Conservation (phyloP, 2,113 vertebrate species). For the Taurulus bubalis region DNA sequence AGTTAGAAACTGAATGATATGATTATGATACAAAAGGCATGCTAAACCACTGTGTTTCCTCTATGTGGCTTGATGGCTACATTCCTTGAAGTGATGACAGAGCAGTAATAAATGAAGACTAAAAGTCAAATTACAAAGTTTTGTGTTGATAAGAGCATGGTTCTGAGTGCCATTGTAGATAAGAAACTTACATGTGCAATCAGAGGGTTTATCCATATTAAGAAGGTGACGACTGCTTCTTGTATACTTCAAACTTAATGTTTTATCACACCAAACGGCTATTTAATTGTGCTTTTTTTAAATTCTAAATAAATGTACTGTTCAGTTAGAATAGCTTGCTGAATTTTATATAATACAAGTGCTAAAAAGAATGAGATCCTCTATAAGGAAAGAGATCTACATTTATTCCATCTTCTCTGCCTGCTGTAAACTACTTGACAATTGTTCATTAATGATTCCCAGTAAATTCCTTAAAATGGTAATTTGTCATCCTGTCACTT, state of each 20-base stretch:
- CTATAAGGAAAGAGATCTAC: slow-evolving; percentile 92
- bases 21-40: slow-evolving; percentile 2
- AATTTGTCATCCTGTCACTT: slow-evolving; percentile 99
- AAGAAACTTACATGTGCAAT: slow-evolving; percentile 89
- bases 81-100: slow-evolving; percentile 5
- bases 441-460: slow-evolving; percentile 99
- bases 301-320: slow-evolving; percentile 89
- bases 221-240: slow-evolving; percentile 87
- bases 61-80: slow-evolving; percentile 14
- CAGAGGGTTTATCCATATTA: slow-evolving; percentile 88
- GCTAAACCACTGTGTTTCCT: slow-evolving; percentile 17
- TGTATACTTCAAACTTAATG: slow-evolving; percentile 82
- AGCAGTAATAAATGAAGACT: background rate
- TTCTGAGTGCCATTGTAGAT: slow-evolving; percentile 81
- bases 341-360: slow-evolving; percentile 91
- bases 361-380: slow-evolving; percentile 92
- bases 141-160: slow-evolving; percentile 21
- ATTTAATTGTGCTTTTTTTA: slow-evolving; percentile 91
- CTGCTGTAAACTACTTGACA: slow-evolving; percentile 99
- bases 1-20: slow-evolving; percentile 19
- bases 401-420: slow-evolving; percentile 94
- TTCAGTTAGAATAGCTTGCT: slow-evolving; percentile 87
- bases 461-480: slow-evolving; percentile 99
- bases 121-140: slow-evolving; percentile 30
- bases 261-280: slow-evolving; percentile 84